phyloP scores from a whole-genome alignment of 1,140 invertebrate genomes.

The Metopolophium dirhodum region DNA sequence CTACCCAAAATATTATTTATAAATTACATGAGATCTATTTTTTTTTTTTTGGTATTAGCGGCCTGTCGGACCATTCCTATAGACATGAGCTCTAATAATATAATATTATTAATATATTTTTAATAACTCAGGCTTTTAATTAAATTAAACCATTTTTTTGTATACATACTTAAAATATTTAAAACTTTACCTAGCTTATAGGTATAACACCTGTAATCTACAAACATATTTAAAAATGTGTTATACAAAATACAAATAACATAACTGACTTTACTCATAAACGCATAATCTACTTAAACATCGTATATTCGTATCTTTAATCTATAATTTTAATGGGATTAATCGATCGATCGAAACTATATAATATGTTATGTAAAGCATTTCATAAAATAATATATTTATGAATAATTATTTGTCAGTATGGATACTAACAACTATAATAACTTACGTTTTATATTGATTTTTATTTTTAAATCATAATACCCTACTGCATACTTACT shows the following conservation, averaged over 20 bases:
- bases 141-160: not conserved
- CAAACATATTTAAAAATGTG: not conserved
- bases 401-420: not conserved
- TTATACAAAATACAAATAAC: not conserved
- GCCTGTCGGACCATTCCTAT: too few relatives aligned
- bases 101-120: not conserved
- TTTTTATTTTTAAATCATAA: conserved; percentile 17
- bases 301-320: not conserved
- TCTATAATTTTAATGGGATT: not conserved
- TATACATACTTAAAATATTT: not conserved
- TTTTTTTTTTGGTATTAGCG: too few relatives aligned
- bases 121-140: not conserved
- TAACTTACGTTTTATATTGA: not conserved
- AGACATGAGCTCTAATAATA: too few relatives aligned
- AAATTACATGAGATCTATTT: too few relatives aligned
- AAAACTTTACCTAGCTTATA: too few relatives aligned
- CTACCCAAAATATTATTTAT: too few relatives aligned
- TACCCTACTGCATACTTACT: not conserved
- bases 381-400: not conserved
- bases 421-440: not conserved
- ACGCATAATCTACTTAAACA: not conserved
- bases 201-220: too few relatives aligned
- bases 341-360: not conserved
- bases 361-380: not conserved
- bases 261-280: not conserved